Evolutionary conservation across 2,888 invertebrate species (phyloP).

Genomic region (Amitus sp.): DNA sequence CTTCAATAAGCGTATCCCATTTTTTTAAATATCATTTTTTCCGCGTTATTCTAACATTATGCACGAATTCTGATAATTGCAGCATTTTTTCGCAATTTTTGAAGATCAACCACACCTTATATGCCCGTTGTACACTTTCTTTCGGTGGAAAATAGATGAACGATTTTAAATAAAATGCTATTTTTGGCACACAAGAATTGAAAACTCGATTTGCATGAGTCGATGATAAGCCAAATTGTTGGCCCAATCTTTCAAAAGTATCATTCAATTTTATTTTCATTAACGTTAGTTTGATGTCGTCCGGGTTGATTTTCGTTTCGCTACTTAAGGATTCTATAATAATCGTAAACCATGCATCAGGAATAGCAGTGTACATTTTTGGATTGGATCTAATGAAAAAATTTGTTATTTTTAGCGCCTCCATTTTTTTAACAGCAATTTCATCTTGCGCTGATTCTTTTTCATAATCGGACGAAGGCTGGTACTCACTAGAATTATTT

Average conservation of each 20-base stretch:
- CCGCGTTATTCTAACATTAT: no score
- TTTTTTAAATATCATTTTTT: no score
- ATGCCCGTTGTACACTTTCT: constrained; percentile 1
- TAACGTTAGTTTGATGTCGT: constrained; percentile 6
- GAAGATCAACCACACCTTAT: no score
- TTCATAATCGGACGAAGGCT: no score
- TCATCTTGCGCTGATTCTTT: not conserved
- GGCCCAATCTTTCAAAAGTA: not conserved
- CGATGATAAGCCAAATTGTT: constrained; percentile 6
- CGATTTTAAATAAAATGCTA: constrained; percentile 4
- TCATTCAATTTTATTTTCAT: constrained; percentile 9
- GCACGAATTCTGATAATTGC: no score
- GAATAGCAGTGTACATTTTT: not conserved
- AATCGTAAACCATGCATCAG: not conserved
- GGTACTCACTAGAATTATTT: no score
- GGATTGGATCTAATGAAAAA: not conserved
- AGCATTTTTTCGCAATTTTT: no score
- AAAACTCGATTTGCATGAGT: constrained; percentile 9
- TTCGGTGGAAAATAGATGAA: not conserved
- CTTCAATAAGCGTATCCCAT: no score
- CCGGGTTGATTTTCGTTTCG: not conserved
- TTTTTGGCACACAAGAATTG: not conserved
- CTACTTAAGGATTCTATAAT: not conserved
- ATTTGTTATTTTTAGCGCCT: not conserved
- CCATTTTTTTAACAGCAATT: no score